These are phyloP conservation scores for Anoplophora glabripennis DNA, from an alignment of 1,140 invertebrate genomes.

Conservation along the genomic window DNA sequence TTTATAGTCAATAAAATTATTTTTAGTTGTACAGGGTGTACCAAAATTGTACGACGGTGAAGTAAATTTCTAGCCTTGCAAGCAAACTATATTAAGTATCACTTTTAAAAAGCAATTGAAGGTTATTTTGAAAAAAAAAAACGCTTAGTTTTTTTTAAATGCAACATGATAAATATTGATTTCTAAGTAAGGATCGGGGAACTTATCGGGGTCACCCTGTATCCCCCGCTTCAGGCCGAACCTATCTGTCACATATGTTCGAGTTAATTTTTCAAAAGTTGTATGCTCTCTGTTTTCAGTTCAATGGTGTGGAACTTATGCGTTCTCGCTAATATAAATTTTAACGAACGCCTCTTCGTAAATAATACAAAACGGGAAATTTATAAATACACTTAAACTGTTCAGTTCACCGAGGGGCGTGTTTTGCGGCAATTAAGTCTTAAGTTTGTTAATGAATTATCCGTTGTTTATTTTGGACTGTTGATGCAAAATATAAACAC, in stretches of 20 bases:
- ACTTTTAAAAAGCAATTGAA: too few relatives aligned
- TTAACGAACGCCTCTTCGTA: constrained; percentile 10
- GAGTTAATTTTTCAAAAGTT: constrained; percentile 33
- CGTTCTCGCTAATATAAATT: constrained; percentile 14
- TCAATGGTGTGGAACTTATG: constrained; percentile 21
- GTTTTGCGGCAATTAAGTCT: too few relatives aligned
- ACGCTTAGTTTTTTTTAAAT: too few relatives aligned
- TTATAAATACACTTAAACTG: background rate
- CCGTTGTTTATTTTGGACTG: too few relatives aligned
- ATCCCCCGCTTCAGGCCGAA: background rate
- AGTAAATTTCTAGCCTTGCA: too few relatives aligned
- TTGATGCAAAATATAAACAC: background rate
- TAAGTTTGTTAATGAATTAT: too few relatives aligned
- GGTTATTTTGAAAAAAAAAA: too few relatives aligned
- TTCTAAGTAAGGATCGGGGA: too few relatives aligned
- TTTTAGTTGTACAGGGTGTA: background rate
- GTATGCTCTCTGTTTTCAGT: constrained; percentile 14
- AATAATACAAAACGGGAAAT: constrained; percentile 5
- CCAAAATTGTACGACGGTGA: background rate
- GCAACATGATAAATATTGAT: too few relatives aligned
- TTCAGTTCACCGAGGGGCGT: too few relatives aligned
- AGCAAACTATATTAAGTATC: too few relatives aligned
- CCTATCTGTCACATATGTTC: constrained; percentile 31
- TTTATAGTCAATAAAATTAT: background rate
- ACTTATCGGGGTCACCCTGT: too few relatives aligned